A percentile compares a stretch with the other conserved stretches of the same genome.
phyloP scores from a whole-genome alignment of 2,888 invertebrate genomes.

The Pseudoips prasinana region DNA sequence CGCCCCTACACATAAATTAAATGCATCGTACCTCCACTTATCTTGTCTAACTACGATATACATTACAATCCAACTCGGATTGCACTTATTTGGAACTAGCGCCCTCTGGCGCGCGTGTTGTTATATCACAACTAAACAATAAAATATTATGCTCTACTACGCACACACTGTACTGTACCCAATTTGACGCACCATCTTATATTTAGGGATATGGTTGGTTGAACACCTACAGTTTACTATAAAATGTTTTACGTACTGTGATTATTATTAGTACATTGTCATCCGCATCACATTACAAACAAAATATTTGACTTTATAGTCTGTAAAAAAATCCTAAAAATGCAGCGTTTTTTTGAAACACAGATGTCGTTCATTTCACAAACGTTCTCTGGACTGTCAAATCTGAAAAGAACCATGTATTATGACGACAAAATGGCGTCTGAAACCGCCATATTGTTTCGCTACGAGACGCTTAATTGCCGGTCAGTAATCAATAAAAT shows the following conservation, averaged over 20 bases:
- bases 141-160: conserved; percentile 60
- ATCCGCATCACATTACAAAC: no score
- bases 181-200: conserved; percentile 61
- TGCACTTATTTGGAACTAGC: conserved; percentile 66
- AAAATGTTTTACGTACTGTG: conserved; percentile 15
- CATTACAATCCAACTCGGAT: conserved; percentile 65
- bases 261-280: no score
- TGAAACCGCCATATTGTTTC: no score
- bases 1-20: conserved; percentile 66
- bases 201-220: conserved; percentile 68
- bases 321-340: no score
- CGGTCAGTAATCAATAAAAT: no score
- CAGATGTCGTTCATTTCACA: no score
- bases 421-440: no score
- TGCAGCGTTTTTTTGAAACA: no score
- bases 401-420: no score
- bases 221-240: conserved; percentile 54
- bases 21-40: conserved; percentile 72
- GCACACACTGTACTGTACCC: conserved; percentile 51
- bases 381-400: no score
- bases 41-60: conserved; percentile 76
- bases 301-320: no score
- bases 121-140: conserved; percentile 75
- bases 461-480: no score
- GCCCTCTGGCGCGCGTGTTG: conserved; percentile 48